phyloP scores from a whole-genome alignment of 2,888 invertebrate genomes.

The Nephrotoma guestfalica region DNA sequence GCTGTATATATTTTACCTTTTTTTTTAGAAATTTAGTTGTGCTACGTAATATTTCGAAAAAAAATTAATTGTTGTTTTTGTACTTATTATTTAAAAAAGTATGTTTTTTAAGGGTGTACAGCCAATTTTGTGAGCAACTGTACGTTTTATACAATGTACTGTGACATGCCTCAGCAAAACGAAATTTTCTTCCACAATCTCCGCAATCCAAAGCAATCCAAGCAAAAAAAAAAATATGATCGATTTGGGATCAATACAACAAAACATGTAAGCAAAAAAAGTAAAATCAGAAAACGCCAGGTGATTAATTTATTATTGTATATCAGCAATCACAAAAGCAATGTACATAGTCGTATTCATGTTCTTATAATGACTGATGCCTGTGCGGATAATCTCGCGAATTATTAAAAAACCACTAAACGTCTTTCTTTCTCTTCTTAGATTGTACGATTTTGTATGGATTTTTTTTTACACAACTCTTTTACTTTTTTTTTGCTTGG shows the following conservation, averaged over 20 bases:
- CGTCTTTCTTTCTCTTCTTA: background rate
- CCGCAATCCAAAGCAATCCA: background rate
- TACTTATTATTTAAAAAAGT: too few relatives aligned
- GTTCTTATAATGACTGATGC: background rate
- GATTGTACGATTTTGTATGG: background rate
- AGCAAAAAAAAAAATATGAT: background rate
- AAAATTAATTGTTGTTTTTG: too few relatives aligned
- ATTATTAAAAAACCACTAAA: background rate
- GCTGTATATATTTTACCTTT: too few relatives aligned
- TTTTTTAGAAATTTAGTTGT: too few relatives aligned
- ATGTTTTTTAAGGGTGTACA: too few relatives aligned
- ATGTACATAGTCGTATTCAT: background rate
- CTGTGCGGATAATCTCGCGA: background rate
- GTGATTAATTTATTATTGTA: background rate
- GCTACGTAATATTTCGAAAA: too few relatives aligned
- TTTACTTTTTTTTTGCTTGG: background rate
- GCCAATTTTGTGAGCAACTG: too few relatives aligned
- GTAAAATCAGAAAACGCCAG: background rate
- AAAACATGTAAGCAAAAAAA: background rate
- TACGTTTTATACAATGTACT: background rate
- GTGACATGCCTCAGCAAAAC: background rate
- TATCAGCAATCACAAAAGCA: background rate
- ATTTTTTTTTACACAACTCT: background rate
- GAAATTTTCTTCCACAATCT: background rate
- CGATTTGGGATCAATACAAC: background rate